Conservation (phyloP, 1,140 invertebrate species). For the Myzus persicae region DNA sequence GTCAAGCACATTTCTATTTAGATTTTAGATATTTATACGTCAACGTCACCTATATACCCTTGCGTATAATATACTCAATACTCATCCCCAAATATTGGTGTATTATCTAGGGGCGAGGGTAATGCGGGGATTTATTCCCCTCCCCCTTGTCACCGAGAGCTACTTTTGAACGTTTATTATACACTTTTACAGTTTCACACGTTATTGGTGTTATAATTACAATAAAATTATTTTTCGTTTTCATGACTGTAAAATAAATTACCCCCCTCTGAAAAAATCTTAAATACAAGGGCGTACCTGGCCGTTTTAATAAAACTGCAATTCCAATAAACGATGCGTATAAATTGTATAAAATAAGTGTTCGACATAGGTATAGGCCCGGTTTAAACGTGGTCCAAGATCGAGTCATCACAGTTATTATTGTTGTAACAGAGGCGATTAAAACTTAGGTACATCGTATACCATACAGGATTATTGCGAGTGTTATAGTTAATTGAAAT, state of each 20-base stretch:
- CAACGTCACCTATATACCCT: background rate
- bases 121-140: background rate
- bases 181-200: background rate
- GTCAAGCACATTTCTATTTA: background rate
- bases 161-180: background rate
- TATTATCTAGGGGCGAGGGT: background rate
- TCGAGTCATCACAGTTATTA: no score
- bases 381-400: background rate
- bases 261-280: background rate
- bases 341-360: background rate
- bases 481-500: background rate
- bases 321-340: background rate
- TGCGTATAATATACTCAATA: background rate
- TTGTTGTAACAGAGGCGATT: no score
- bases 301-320: background rate
- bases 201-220: background rate
- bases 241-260: background rate
- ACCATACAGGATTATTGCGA: no score
- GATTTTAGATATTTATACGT: background rate
- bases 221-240: background rate
- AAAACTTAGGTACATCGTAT: no score
- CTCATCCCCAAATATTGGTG: background rate
- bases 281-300: background rate
- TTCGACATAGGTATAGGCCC: background rate
- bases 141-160: background rate